Evolutionary conservation across 2,113 vertebrate species (phyloP), one percentile per base, ranked within the genome.

Genomic region (Lampris megalopsis): DNA sequence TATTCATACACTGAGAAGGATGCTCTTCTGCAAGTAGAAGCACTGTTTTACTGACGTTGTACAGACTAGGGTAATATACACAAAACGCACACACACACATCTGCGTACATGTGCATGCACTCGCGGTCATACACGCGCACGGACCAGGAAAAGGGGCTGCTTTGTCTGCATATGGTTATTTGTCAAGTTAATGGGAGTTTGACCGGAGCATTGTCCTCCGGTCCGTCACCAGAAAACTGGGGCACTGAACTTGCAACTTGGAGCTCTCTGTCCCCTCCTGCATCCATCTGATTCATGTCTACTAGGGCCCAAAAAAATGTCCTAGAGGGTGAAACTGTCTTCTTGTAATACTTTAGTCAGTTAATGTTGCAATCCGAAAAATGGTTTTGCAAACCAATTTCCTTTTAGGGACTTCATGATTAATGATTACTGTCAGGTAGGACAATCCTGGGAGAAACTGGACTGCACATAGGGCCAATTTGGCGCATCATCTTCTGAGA

Each of bases 81-180:
- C 82, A 63, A n/a, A 63, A 53, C 74, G 77, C 73, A 79, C 50
- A 35, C 40, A 56, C 45, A 77, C 36, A 43, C 53, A 53, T 24
- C 68, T 42, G 11, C 43, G 52, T 65, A 38, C 54, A 48, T 61
- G 61, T 9, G 3, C 68, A 63, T 9, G 47, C 24, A 6, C 64
- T 60, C 65, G 75, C 72, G 40, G 52, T 45, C 53, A 45, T 42
- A 47, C 54, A 68, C 66, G 60, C 1, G 11, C 71, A 80, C 60
- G 80, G 52, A 38, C 9, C 24, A 35, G 45, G 24, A 84, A 83
- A 86, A 92, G 77, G 79, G 73, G 81, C 82, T 43, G 79, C 88
- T 92, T 91, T 94, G 92, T 94, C 72, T 87, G 70, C 45, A 49
- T 58, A 57, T 62, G 58, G 71, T 65, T 80, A 86, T 81, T 87